Percentiles rank a stretch among this genome's conserved stretches.
Conservation (phyloP, 1,140 invertebrate genomes). For the Anagrus nilaparvatae region DNA sequence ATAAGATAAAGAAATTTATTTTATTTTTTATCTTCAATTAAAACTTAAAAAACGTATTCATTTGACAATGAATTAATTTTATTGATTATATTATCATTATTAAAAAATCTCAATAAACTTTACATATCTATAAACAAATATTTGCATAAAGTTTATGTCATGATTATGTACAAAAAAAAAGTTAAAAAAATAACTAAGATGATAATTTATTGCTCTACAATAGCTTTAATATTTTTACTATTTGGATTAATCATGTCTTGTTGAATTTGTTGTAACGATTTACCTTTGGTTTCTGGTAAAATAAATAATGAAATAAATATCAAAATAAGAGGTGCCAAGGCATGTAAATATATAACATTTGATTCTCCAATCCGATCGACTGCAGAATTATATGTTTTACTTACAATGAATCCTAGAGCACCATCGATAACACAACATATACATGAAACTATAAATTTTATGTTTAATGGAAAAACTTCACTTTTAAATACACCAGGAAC, state of each 20-base stretch:
- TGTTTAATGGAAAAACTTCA: constrained; percentile 61
- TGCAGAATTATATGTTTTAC: constrained; percentile 59
- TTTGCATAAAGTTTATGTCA: no score
- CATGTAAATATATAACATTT: constrained; percentile 18
- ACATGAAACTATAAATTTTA: constrained; percentile 55
- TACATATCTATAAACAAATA: no score
- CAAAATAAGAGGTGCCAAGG: constrained; percentile 42
- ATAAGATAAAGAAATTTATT: no score
- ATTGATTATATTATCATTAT: no score
- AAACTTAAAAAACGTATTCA: no score
- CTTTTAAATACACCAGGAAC: constrained; percentile 60
- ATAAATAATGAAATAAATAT: constrained; percentile 51
- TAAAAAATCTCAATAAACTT: no score
- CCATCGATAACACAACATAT: constrained; percentile 60
- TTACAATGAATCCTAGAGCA: constrained; percentile 58
- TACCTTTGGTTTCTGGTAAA: constrained; percentile 73
- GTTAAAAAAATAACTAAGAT: no score
- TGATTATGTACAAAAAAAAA: no score
- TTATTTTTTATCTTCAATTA: no score
- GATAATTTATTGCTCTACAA: no score
- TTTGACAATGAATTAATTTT: no score
- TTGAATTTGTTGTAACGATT: constrained; percentile 46
- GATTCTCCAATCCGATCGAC: constrained; percentile 42
- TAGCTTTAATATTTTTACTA: no score
- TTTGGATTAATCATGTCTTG: neutral